These are phyloP conservation scores for Cosmopolites sordidus DNA, from an alignment of 2,888 invertebrate species.

Conservation along the genomic window DNA sequence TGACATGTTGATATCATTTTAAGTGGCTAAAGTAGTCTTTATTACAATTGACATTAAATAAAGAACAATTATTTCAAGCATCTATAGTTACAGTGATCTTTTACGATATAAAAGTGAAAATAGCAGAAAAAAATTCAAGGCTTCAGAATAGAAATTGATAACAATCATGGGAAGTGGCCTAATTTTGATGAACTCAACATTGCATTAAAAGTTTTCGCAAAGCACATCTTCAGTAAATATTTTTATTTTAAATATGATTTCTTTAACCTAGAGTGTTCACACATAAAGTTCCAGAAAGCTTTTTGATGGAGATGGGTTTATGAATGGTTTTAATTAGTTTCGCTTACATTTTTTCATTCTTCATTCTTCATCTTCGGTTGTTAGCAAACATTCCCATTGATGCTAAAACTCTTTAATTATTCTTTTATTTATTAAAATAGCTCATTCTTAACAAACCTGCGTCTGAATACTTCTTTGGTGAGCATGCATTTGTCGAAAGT, in stretches of 20 bases:
- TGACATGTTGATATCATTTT: constrained; percentile 9
- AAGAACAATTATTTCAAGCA: neutral
- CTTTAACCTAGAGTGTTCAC: no score
- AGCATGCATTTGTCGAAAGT: neutral
- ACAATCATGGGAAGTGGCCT: constrained; percentile 47
- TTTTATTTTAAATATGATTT: no score
- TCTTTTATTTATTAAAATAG: constrained; percentile 20
- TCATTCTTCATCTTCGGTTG: no score
- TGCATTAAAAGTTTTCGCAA: constrained; percentile 28
- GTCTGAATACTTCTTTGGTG: neutral
- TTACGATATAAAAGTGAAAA: constrained; percentile 3
- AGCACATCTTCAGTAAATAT: no score
- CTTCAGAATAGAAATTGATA: constrained; percentile 40
- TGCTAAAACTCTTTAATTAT: constrained; percentile 22
- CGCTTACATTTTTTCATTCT: no score
- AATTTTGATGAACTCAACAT: constrained; percentile 32
- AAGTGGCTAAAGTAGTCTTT: no score
- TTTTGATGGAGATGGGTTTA: no score
- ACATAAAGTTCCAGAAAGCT: no score
- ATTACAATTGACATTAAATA: no score
- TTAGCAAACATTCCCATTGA: neutral
- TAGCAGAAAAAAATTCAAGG: constrained; percentile 19
- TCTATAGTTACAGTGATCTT: neutral
- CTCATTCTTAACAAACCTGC: constrained; percentile 18
- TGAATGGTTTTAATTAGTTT: no score